These are phyloP conservation scores for Scaptomyza graminum DNA, from an alignment of 1,140 invertebrate genomes.

Conservation along the genomic window DNA sequence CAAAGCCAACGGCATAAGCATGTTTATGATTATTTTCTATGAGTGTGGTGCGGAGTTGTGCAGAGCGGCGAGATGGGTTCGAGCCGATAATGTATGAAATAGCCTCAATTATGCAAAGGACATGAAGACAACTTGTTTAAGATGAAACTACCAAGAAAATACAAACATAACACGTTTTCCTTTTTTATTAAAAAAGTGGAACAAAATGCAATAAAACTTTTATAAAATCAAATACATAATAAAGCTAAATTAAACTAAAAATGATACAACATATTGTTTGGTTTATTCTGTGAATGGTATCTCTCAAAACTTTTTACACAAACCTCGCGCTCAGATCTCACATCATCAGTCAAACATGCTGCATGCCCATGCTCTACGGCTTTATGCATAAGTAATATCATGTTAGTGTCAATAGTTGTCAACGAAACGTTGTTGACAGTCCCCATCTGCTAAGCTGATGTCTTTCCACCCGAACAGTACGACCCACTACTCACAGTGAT, in stretches of 20 bases:
- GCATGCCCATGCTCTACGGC: conserved; percentile 47
- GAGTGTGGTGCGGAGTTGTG: not conserved
- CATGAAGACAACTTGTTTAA: not conserved
- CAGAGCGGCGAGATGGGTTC: conserved; percentile 3
- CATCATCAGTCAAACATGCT: conserved; percentile 35
- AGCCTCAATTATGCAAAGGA: conserved; percentile 1
- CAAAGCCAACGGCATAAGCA: conserved; percentile 22
- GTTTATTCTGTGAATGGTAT: not conserved
- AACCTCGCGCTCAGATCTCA: conserved; percentile 15
- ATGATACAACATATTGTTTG: too few species aligned
- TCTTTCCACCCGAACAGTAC: conserved; percentile 14
- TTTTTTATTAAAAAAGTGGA: not conserved
- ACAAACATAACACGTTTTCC: not conserved
- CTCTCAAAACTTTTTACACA: not conserved
- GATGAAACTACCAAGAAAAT: not conserved
- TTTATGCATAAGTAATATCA: conserved; percentile 76
- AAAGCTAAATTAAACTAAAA: too few species aligned
- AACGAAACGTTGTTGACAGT: conserved; percentile 67
- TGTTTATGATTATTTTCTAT: conserved; percentile 25
- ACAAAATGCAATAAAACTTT: too few species aligned
- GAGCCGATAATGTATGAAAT: conserved; percentile 14
- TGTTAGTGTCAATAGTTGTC: conserved; percentile 76
- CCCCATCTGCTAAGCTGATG: conserved; percentile 38
- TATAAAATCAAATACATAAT: too few species aligned
- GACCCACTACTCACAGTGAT: conserved; percentile 30